Percentiles rank a stretch among this genome's conserved stretches.
Evolutionary conservation across 2,888 invertebrate genomes (phyloP).

Genomic region (Liodrosophila aerea): DNA sequence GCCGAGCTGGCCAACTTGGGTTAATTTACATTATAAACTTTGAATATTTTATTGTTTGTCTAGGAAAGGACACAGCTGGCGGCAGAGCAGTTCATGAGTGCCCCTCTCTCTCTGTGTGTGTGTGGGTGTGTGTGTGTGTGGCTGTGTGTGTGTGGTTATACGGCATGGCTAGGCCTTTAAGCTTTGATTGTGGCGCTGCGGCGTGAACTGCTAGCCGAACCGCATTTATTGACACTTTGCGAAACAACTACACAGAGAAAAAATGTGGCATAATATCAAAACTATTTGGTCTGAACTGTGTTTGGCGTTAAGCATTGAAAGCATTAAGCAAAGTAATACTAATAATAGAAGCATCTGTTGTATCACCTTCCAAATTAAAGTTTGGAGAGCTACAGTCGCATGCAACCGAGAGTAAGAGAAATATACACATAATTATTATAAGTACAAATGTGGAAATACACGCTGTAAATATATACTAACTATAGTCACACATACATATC

Average conservation of each 20-base stretch:
- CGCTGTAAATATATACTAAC: too few species aligned
- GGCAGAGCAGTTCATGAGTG: constrained; percentile 28
- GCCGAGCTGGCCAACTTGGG: constrained; percentile 64
- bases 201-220: constrained; percentile 31
- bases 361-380: too few species aligned
- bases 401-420: not conserved
- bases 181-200: constrained; percentile 25
- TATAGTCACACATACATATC: too few species aligned
- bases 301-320: too few species aligned
- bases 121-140: not conserved
- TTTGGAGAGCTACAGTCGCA: too few species aligned
- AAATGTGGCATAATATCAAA: too few species aligned
- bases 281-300: too few species aligned
- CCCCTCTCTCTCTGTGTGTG: not conserved
- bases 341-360: too few species aligned
- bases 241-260: constrained; percentile 7
- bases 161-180: constrained; percentile 20
- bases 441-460: too few species aligned
- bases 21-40: constrained; percentile 77
- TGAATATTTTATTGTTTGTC: constrained; percentile 75
- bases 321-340: too few species aligned
- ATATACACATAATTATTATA: too few species aligned
- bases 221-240: constrained; percentile 55
- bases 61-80: constrained; percentile 65
- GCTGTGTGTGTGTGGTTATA: not conserved